phyloP scores from a whole-genome alignment of 1,140 invertebrate genomes.

The Rhagoletis pomonella region DNA sequence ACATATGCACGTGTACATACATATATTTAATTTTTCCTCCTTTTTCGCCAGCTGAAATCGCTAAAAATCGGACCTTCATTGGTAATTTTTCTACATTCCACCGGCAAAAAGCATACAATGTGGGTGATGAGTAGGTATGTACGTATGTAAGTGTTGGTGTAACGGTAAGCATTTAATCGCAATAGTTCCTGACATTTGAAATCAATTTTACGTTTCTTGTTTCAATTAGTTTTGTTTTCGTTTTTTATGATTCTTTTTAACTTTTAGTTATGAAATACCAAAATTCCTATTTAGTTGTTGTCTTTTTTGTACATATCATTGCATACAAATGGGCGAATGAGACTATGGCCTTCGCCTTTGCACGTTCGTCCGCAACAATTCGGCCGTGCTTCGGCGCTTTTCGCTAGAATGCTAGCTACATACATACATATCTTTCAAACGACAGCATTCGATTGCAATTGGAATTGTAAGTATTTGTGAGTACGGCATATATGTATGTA shows the following conservation, averaged over 20 bases:
- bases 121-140: not conserved
- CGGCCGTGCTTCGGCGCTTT: not conserved
- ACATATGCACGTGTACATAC: not conserved
- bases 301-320: not conserved
- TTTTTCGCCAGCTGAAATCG: not conserved
- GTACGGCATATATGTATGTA: too few relatives aligned
- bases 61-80: not conserved
- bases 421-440: not conserved
- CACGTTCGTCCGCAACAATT: not conserved
- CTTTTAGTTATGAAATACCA: not conserved
- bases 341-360: not conserved
- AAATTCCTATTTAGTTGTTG: not conserved
- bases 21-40: not conserved
- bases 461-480: too few relatives aligned
- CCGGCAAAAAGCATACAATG: too few relatives aligned
- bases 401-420: not conserved
- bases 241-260: not conserved
- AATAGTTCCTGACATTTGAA: constrained; percentile 13
- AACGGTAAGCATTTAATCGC: not conserved
- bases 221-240: not conserved
- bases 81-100: not conserved
- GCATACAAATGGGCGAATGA: not conserved
- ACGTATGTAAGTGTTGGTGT: not conserved
- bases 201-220: not conserved
- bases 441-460: too few relatives aligned